phyloP scores from a whole-genome alignment of 2,113 vertebrate genomes.

The Antechinus flavipes region DNA sequence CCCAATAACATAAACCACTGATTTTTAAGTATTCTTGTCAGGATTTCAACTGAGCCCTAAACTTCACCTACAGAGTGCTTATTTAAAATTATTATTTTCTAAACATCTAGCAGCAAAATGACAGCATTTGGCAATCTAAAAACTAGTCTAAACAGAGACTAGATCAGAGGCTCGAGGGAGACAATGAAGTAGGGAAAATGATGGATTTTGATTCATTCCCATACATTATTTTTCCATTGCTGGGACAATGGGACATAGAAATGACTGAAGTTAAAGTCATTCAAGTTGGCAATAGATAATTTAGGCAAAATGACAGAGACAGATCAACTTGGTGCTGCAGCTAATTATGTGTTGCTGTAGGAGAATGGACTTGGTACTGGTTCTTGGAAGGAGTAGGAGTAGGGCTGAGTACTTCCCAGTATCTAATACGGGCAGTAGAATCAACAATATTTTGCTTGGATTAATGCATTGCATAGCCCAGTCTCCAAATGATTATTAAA shows the following conservation, averaged over 20 bases:
- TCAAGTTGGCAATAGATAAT: not conserved
- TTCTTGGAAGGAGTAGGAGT: not conserved
- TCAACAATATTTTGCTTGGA: not conserved
- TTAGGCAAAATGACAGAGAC: not conserved
- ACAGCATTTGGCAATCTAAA: not conserved
- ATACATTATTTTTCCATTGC: not conserved
- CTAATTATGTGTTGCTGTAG: not conserved
- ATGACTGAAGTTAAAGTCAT: not conserved
- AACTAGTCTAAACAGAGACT: constrained; percentile 33
- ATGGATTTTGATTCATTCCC: not conserved
- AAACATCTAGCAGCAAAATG: not conserved
- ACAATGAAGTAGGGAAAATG: not conserved
- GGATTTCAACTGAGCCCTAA: not conserved
- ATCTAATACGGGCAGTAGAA: not conserved
- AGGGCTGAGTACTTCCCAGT: not conserved
- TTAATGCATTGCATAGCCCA: not conserved
- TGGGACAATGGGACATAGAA: not conserved
- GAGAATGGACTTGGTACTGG: not conserved
- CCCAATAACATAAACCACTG: constrained; percentile 12
- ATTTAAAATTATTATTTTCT: not conserved
- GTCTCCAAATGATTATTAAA: not conserved
- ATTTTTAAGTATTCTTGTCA: constrained; percentile 13
- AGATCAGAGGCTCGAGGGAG: not conserved
- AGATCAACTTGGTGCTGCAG: not conserved
- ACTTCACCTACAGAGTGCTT: constrained; percentile 13